Conservation (phyloP, 1,140 invertebrate genomes). For the Ridgeia piscesae region DNA sequence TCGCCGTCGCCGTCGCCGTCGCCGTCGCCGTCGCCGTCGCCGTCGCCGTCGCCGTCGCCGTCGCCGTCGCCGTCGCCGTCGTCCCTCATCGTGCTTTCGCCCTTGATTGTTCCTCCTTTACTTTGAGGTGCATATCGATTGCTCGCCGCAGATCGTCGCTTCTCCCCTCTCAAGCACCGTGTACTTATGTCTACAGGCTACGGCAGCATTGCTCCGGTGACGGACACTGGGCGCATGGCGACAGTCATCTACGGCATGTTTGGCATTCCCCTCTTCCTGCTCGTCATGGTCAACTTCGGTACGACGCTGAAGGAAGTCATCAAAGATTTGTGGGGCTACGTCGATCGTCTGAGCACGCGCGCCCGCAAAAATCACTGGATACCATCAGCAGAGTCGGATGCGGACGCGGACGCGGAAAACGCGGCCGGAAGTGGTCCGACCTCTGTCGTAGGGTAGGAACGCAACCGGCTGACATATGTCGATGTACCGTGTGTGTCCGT, state of each 20-base stretch:
- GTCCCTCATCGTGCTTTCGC: too few relatives aligned
- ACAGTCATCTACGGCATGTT: constrained; percentile 93
- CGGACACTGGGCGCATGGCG: constrained; percentile 76
- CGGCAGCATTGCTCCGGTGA: constrained; percentile 88
- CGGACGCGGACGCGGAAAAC: too few relatives aligned
- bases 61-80: too few relatives aligned
- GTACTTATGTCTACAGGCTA: constrained; percentile 70
- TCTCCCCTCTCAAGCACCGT: background rate
- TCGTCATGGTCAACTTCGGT: constrained; percentile 57
- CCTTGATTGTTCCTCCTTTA: too few relatives aligned
- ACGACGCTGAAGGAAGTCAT: constrained; percentile 47
- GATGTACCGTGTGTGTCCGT: too few relatives aligned
- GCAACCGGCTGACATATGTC: too few relatives aligned
- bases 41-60: too few relatives aligned
- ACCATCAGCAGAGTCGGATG: too few relatives aligned
- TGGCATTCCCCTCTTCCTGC: constrained; percentile 88
- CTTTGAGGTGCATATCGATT: too few relatives aligned
- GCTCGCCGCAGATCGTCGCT: too few relatives aligned
- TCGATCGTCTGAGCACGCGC: constrained; percentile 17
- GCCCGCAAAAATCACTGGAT: background rate
- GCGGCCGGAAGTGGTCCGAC: background rate
- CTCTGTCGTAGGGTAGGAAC: background rate
- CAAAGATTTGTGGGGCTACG: constrained; percentile 40
- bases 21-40: too few relatives aligned
- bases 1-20: too few relatives aligned